Evolutionary conservation across 2,113 vertebrate species (phyloP).

Genomic region (Chrysemys picta): DNA sequence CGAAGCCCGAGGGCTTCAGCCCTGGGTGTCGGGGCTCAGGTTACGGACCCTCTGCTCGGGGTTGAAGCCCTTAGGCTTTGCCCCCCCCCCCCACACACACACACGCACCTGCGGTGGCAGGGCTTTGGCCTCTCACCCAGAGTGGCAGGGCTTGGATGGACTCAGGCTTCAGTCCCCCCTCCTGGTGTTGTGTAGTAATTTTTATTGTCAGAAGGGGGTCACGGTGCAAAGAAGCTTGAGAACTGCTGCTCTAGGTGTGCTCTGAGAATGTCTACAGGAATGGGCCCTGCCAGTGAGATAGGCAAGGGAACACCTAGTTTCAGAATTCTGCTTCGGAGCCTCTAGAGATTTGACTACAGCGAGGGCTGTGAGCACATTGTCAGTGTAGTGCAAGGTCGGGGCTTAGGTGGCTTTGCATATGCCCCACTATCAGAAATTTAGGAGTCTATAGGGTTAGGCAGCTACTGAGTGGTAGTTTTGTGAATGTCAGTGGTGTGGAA

Average conservation of each 20-base stretch:
- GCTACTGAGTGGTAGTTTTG: background rate
- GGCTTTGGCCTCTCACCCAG: no score
- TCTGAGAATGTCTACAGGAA: background rate
- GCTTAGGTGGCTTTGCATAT: background rate
- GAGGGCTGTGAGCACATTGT: background rate
- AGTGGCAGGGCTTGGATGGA: no score
- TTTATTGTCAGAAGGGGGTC: no score
- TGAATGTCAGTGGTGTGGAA: background rate
- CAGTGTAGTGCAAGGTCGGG: background rate
- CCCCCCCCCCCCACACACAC: no score
- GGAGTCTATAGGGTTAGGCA: background rate
- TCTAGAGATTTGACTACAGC: background rate
- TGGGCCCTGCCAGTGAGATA: background rate
- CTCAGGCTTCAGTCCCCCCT: no score
- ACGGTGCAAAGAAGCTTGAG: no score
- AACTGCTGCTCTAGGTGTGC: background rate
- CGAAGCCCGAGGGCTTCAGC: no score
- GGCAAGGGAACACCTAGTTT: background rate
- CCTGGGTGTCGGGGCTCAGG: no score
- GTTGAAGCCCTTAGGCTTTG: no score
- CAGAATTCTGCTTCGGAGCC: background rate
- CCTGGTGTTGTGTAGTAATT: no score
- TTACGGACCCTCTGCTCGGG: no score
- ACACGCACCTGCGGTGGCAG: no score
- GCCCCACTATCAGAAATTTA: background rate